Base-by-base conservation (phyloP, 2,888 invertebrate genomes). In the Steinernema scapterisci region DNA sequence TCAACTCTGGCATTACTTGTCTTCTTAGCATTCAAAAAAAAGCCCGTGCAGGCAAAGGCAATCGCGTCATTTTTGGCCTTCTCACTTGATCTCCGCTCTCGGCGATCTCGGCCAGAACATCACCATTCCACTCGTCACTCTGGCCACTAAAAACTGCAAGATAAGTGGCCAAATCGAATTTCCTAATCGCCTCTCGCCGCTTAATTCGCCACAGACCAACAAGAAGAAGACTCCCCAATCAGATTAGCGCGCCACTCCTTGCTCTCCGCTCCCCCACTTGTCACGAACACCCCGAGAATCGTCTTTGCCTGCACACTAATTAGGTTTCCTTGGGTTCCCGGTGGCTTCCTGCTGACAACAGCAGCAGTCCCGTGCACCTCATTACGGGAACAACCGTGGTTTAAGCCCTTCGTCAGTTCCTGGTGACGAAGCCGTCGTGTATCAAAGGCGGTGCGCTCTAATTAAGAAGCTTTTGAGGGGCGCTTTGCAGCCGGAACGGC, bases 361-460 rank as follows among this genome's bases (percentile, higher is more conserved):
- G 48, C 48, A 48, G 48, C 48, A 44, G 45, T 54, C 25, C 25
- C 21, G 31, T 16, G 63, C 63, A 38, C 27, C 63, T 63, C 63
- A 31, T 63, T 31, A 16, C 38, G 1, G 63, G 16, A 63, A 63
- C 1, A 27, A 6, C 2, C 63, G 16, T 21, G 21, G 9, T 38
- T 38, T 38, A 38, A 38, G 38, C 38, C 48, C 13, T 16, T 19
- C 48, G 48, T n/a, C 45, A 44, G 16, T 16, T n/a, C 9, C 45
- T 7, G 45, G 45, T 7, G 45, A 54, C 23, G 21, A 23, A 54
- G 25, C 54, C 11, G 54, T 63, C 63, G 1, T 19, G 31, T 31
- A 63, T 63, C 63, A 63, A 63, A 63, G 63, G 38, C 63, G 16
- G 63, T 31, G 63, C 23, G 25, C 21, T 31, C 63, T 63, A 63